Base-by-base conservation (phyloP, 1,140 invertebrate genomes). In the Holcopasites calliopsidis region DNA sequence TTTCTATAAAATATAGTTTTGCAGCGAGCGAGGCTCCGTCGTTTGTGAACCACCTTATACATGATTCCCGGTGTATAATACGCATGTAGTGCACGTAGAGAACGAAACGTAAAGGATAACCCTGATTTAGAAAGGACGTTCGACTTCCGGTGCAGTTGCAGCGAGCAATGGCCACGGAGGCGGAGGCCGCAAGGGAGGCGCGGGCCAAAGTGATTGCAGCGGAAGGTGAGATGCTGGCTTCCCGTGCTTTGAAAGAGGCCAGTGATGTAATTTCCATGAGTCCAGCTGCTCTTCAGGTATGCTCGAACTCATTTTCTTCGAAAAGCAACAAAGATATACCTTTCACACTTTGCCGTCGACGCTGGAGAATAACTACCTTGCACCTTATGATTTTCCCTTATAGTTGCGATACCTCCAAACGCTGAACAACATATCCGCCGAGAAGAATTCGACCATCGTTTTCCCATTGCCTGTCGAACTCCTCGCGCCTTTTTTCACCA, bases 381-480 rank as follows among this genome's bases (percentile, higher is more conserved):
- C n/a, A 58, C 55, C 11, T 66, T 44, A 31, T 73, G 79, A 86
- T 86, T 82, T 80, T 65, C 85, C 86, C 35, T 13, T 18, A 16
- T 94, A 99, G 93, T 52, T 88, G 31, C 75, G 86, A n/a, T 86
- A 88, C 55, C 64, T 86, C 33, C 84, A 87, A 68, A 98, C 97
- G 1, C 91, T 99, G 68, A 98, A 96, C 91, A 96, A 96, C 28
- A 98, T 99, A 90, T 97, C 97, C 38, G 97, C 97, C 1, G 97
- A 99, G 93, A 99, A 98, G 93, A 99, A 98, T 88, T 98, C 97
- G 1, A 99, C 98, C 5, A 98, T 99, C 86, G 96, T 99, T 75
- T 99, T 99, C 90, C 98, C 98, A 11, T 92, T 98, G 78, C 97
- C 97, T 18, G 95, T 98, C 86, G 97, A 98, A 87, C 94, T 98